Conservation (phyloP, 2,797 vertebrate genomes). For the Neosilurus hyrtlii region DNA sequence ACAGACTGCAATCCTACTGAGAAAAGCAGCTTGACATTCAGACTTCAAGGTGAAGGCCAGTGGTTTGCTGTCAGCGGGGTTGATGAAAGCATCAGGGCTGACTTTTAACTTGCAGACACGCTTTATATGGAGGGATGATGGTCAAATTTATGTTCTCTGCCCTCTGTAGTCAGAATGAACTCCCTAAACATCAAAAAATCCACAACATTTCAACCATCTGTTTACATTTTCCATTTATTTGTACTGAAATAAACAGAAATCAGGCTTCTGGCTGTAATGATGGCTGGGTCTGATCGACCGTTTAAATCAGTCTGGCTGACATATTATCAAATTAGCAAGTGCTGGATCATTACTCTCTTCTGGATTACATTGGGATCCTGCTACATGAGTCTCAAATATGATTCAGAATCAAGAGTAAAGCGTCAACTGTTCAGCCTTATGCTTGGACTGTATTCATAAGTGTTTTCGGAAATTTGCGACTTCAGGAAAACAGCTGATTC, state of each 20-base stretch:
- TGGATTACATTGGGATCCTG: not conserved
- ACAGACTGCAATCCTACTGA: not conserved
- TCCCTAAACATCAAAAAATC: not conserved
- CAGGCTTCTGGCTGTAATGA: not conserved
- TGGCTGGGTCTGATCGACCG: not conserved
- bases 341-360: constrained; percentile 12
- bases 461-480: not conserved
- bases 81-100: constrained; percentile 45
- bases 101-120: constrained; percentile 45
- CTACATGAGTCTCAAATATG: not conserved
- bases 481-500: not conserved
- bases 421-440: no score
- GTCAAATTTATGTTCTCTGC: constrained; percentile 10
- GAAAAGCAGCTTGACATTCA: constrained; percentile 43
- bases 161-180: constrained; percentile 13
- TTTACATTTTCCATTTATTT: not conserved
- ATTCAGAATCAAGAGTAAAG: not conserved
- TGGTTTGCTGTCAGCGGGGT: constrained; percentile 37
- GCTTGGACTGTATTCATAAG: not conserved
- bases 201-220: not conserved
- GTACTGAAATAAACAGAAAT: not conserved
- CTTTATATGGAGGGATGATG: constrained; percentile 32
- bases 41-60: constrained; percentile 48
- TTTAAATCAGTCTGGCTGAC: constrained; percentile 18
- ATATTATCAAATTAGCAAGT: constrained; percentile 24